Evolutionary conservation across 2,888 invertebrate species (phyloP).

Genomic region (Cerastoderma edule): DNA sequence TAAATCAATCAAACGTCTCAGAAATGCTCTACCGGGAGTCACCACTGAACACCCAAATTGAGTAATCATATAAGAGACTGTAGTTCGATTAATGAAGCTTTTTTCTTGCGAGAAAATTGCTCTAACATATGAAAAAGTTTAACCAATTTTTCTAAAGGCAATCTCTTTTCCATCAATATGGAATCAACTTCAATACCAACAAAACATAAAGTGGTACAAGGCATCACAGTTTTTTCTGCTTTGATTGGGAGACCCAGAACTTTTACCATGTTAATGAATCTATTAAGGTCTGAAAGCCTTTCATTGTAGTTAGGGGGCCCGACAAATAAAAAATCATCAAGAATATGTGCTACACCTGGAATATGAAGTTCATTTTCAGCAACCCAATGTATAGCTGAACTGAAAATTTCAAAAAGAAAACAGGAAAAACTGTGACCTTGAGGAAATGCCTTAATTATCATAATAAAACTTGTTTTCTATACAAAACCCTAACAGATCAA

Average conservation of each 20-base stretch:
- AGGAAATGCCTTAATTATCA: background rate
- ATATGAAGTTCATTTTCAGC: no score
- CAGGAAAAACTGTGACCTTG: no score
- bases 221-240: conserved; percentile 31
- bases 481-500: background rate
- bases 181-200: conserved; percentile 35
- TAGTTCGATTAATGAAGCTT: conserved; percentile 25
- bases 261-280: conserved; percentile 24
- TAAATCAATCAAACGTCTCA: conserved; percentile 53
- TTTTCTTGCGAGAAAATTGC: background rate
- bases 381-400: no score
- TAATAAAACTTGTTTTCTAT: background rate
- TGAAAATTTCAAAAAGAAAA: no score
- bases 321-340: no score
- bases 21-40: conserved; percentile 40
- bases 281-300: no score
- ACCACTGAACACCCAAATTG: conserved; percentile 39
- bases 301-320: no score
- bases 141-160: conserved; percentile 42
- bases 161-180: conserved; percentile 35
- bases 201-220: conserved; percentile 28
- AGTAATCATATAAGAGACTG: conserved; percentile 40
- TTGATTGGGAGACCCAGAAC: conserved; percentile 40
- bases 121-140: conserved; percentile 13
- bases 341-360: no score